These are phyloP conservation scores for Cheilosia grossa DNA, from an alignment of 2,888 invertebrate species.

Conservation along the genomic window DNA sequence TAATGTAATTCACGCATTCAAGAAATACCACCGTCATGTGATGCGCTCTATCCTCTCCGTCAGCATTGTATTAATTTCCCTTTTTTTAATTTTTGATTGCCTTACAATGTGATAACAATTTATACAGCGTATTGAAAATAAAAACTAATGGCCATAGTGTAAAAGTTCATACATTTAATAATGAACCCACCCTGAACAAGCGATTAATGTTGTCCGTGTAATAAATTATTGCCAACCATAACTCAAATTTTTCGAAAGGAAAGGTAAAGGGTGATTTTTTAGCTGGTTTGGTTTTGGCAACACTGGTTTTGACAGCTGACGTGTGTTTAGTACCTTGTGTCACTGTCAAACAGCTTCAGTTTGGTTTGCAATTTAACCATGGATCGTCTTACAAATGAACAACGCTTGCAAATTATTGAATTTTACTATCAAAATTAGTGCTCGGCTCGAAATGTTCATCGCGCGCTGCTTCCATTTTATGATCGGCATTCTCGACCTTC, in stretches of 20 bases:
- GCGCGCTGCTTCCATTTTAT: too few species aligned
- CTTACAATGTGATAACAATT: conserved; percentile 57
- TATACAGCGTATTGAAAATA: conserved; percentile 37
- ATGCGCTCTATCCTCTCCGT: conserved; percentile 23
- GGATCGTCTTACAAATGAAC: too few species aligned
- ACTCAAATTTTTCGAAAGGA: conserved; percentile 10
- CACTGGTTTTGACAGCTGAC: too few species aligned
- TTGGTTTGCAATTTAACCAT: too few species aligned
- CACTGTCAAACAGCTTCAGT: too few species aligned
- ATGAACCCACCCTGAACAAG: conserved; percentile 24
- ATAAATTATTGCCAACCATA: conserved; percentile 22
- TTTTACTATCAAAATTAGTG: too few species aligned
- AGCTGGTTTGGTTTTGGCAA: too few species aligned
- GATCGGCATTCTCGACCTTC: too few species aligned
- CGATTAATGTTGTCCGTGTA: conserved; percentile 27
- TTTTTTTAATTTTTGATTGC: conserved; percentile 51
- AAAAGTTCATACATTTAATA: conserved; percentile 48
- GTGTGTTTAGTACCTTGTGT: too few species aligned
- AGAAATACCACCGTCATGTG: background rate
- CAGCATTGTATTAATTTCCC: conserved; percentile 68
- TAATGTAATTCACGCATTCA: conserved; percentile 51
- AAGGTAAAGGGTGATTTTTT: too few species aligned
- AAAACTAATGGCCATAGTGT: conserved; percentile 60
- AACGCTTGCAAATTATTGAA: too few species aligned
- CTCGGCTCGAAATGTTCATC: too few species aligned